Evolutionary conservation across 1,140 invertebrate species (phyloP), one percentile per base, ranked within the genome.

Genomic region (Lethrus apterus): DNA sequence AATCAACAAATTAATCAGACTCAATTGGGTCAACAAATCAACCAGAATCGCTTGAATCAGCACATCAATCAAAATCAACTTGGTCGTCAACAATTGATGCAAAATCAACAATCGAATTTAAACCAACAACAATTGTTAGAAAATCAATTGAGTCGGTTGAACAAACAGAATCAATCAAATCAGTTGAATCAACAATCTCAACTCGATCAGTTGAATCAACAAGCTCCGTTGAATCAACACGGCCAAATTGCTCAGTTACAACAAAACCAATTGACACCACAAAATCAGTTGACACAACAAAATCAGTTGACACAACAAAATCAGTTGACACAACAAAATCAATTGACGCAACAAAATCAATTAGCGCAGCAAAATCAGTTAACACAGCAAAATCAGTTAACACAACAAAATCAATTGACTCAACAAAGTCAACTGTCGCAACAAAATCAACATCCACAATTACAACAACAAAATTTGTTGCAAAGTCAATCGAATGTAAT

Each of bases 141-240:
- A 26, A 26, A 26, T 26, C n/a, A 7, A n/a, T n/a, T 7, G n/a
- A 26, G 23, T 29, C 59, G 57, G 20, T n/a, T n/a, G n/a, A n/a
- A n/a, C n/a, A 60, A 64, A 11, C 59, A 60, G 3, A 63, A 59
- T 2, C 60, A 64, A 11, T 59, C 58, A n/a, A 45, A 43, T 23
- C 30, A 42, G 18, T n/a, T 7, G n/a, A 26, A 26, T 26, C 62
- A 64, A 11, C 59, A 60, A 4, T 62, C 58, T 2, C 60, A 26
- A 32, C 30, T 56, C 32, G 51, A 52, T 29, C 59, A 57, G 18
- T n/a, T n/a, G n/a, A n/a, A n/a, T n/a, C 62, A 64, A 11, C 59
- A 60, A 4, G 62, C 58, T 2, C 60, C 63, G 10, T 59, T 59
- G 11, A 45, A 36, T 23, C 30, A 42, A 36, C n/a, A 41, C 17